Evolutionary conservation across 1,140 invertebrate genomes (phyloP).

Genomic region (Eumaeus atala): DNA sequence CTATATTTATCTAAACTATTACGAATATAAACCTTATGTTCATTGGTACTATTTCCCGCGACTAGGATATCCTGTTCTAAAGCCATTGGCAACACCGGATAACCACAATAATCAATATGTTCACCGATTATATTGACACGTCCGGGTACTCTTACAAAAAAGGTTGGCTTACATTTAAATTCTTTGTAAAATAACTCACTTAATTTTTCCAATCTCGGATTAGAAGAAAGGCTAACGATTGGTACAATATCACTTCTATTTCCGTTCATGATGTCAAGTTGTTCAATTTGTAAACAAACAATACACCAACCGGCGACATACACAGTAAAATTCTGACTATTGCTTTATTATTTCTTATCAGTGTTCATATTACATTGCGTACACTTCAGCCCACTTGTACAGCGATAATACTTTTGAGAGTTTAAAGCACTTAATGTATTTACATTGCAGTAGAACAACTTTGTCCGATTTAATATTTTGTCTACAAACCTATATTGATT

Average conservation of each 20-base stretch:
- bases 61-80: constrained; percentile 93
- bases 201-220: constrained; percentile 40
- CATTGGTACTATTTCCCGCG: constrained; percentile 77
- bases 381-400: constrained; percentile 3
- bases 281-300: constrained; percentile 4
- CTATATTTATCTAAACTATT: constrained; percentile 80
- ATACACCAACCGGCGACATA: background rate
- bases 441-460: background rate
- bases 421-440: constrained; percentile 1
- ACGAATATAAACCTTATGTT: constrained; percentile 72
- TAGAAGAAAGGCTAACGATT: constrained; percentile 34
- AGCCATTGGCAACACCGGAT: constrained; percentile 98
- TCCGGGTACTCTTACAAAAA: constrained; percentile 83
- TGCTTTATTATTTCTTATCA: background rate
- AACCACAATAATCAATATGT: constrained; percentile 99
- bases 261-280: constrained; percentile 26
- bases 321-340: background rate
- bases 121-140: constrained; percentile 99
- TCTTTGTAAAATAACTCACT: constrained; percentile 40
- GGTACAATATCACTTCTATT: constrained; percentile 38
- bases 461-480: background rate
- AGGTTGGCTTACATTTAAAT: constrained; percentile 74
- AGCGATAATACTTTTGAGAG: background rate
- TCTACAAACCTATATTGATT: background rate
- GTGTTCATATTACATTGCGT: background rate